Evolutionary conservation across 2,113 vertebrate genomes (phyloP).

Genomic region (Camelus dromedarius): DNA sequence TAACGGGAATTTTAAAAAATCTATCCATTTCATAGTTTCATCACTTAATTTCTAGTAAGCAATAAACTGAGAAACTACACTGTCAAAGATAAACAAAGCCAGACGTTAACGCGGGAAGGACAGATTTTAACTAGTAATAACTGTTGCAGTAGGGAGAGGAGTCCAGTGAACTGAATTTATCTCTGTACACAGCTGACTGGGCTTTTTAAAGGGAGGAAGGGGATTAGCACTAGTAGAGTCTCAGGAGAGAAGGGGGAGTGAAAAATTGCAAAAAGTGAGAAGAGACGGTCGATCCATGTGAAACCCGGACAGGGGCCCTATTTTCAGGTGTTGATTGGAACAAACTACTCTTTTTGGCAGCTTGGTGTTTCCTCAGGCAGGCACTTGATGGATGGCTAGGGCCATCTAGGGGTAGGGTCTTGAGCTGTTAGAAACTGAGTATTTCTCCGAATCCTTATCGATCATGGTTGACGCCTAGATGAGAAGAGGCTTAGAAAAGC

Average conservation of each 20-base stretch:
- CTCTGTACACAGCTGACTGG: neutral
- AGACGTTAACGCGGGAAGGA: neutral
- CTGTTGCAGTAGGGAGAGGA: neutral
- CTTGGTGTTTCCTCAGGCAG: neutral
- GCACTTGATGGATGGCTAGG: too few species aligned
- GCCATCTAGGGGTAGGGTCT: neutral
- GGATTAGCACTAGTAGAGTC: accelerated
- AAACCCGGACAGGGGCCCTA: neutral
- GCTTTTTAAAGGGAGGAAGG: neutral
- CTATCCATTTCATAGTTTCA: neutral
- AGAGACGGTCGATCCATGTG: neutral
- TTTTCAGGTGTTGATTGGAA: neutral
- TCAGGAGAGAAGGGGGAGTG: too few species aligned
- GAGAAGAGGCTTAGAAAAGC: neutral
- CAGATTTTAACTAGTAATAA: neutral
- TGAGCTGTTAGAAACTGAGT: neutral
- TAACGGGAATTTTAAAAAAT: neutral
- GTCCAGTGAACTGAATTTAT: neutral
- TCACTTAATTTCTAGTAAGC: neutral
- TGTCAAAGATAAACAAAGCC: neutral
- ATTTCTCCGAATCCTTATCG: neutral
- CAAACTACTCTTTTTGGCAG: neutral
- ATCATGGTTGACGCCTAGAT: neutral
- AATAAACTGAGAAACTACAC: neutral
- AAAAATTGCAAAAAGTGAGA: neutral